Conservation (phyloP, 2,113 vertebrate species). For the Hemiscyllium ocellatum region DNA sequence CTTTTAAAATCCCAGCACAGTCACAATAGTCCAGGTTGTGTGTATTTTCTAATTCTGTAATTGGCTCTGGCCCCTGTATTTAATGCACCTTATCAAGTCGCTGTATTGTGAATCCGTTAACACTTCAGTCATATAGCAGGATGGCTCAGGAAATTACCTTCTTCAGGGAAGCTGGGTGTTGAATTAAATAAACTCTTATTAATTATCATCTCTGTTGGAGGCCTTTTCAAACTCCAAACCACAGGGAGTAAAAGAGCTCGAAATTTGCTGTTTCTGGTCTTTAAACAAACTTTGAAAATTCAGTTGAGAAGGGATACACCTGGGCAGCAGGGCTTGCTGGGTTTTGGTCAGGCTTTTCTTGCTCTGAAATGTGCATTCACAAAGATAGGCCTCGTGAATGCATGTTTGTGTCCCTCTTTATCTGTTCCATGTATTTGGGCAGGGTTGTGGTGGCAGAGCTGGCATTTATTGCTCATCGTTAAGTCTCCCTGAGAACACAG, state of each 20-base stretch:
- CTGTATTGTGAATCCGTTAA: neutral
- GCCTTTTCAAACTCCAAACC: neutral
- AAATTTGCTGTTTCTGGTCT: neutral
- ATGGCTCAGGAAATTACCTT: neutral
- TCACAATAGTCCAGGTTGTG: neutral
- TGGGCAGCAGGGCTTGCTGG: neutral
- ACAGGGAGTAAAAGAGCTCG: neutral
- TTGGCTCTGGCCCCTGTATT: neutral
- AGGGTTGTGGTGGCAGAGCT: neutral
- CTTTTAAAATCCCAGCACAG: neutral
- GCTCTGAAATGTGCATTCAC: neutral
- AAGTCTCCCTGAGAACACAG: neutral
- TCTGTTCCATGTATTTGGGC: neutral
- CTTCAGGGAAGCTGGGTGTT: neutral
- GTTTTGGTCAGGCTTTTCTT: neutral
- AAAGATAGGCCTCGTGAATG: neutral
- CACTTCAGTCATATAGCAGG: neutral
- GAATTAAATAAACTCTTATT: neutral
- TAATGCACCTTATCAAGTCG: neutral
- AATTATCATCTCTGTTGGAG: conserved; percentile 7
- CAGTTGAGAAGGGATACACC: neutral
- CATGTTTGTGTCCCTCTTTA: neutral
- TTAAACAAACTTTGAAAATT: neutral
- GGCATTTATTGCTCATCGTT: neutral
- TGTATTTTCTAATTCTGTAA: neutral